Evolutionary conservation across 2,797 vertebrate species (phyloP).

Genomic region (Botia kubotai): DNA sequence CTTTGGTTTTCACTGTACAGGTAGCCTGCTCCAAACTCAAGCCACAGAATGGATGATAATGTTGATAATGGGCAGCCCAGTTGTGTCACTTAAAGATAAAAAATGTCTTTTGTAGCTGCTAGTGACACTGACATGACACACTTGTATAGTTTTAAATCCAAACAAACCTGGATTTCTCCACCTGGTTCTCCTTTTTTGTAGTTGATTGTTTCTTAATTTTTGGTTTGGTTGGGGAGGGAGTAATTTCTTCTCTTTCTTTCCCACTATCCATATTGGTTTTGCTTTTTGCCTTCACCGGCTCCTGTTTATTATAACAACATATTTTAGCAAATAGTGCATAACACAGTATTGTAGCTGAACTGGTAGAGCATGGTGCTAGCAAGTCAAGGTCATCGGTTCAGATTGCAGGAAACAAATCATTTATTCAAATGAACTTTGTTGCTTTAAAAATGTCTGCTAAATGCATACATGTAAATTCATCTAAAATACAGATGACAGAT

Average conservation of each 20-base stretch:
- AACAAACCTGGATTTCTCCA: conserved; percentile 89
- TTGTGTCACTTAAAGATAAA: not conserved
- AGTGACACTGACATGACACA: not conserved
- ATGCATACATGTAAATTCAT: not conserved
- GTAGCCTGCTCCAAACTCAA: not conserved
- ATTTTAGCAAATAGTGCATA: not conserved
- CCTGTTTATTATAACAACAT: conserved; percentile 74
- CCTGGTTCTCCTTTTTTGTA: conserved; percentile 86
- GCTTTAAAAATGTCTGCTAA: not conserved
- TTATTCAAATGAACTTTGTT: not conserved
- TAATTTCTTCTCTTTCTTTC: conserved; percentile 84
- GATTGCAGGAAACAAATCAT: too few species aligned
- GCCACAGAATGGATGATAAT: not conserved
- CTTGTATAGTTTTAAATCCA: not conserved
- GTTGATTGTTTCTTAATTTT: conserved; percentile 86
- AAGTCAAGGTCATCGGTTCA: too few species aligned
- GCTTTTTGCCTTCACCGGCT: conserved; percentile 92
- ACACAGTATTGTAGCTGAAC: not conserved
- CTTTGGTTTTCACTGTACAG: not conserved
- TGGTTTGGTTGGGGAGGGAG: conserved; percentile 83
- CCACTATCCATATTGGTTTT: conserved; percentile 73
- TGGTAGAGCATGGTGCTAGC: not conserved
- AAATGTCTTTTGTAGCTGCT: not conserved
- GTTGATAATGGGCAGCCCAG: not conserved
- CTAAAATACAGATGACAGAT: not conserved